Evolutionary conservation across 2,797 vertebrate species (phyloP).

Genomic region (Varecia variegata): DNA sequence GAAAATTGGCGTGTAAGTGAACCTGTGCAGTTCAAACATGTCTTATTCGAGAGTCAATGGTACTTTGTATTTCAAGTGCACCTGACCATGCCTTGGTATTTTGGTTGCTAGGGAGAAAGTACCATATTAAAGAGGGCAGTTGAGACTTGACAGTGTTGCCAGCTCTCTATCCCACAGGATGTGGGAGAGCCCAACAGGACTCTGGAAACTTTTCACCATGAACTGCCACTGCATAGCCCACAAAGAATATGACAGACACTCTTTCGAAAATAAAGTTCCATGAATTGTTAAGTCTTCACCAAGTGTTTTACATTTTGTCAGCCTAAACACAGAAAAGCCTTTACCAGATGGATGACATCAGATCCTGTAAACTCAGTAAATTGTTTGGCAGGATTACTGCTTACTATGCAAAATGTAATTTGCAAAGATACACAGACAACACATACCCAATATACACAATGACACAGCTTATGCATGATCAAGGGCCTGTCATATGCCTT

Average conservation of each 20-base stretch:
- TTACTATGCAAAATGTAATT: constrained; percentile 81
- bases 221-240: constrained; percentile 32
- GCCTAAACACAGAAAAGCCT: constrained; percentile 82
- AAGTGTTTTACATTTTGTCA: constrained; percentile 84
- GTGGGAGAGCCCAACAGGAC: background rate
- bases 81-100: background rate
- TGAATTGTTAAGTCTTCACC: constrained; percentile 77
- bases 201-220: constrained; percentile 45
- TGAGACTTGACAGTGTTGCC: background rate
- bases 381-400: constrained; percentile 83
- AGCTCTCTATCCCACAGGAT: background rate
- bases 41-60: background rate
- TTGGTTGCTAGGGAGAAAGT: background rate
- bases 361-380: constrained; percentile 84
- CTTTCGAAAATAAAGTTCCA: constrained; percentile 44
- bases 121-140: background rate
- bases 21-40: background rate
- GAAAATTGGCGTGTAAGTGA: background rate
- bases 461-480: constrained; percentile 45
- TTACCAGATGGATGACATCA: constrained; percentile 85
- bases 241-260: background rate
- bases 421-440: constrained; percentile 76
- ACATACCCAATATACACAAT: constrained; percentile 21
- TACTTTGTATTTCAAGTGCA: background rate
- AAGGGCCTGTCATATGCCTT: constrained; percentile 62